Conservation (phyloP, 2,888 invertebrate species). For the Ferdinandea cuprea region DNA sequence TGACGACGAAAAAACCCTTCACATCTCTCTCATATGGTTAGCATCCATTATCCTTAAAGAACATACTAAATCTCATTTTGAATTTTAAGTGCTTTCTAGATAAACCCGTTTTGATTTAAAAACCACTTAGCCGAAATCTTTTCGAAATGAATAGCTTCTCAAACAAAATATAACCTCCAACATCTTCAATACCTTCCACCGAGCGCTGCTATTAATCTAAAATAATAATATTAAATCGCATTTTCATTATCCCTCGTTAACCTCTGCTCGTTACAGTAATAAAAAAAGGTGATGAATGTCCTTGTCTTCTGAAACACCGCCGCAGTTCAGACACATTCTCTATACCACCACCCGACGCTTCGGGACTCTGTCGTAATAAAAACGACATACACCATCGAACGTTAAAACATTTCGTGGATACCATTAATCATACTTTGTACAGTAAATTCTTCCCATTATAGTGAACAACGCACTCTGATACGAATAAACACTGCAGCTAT, state of each 20-base stretch:
- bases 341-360: not conserved
- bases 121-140: constrained; percentile 4
- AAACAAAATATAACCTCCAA: not conserved
- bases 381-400: not conserved
- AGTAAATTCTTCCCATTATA: not conserved
- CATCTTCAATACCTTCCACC: no score
- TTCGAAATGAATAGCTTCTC: not conserved
- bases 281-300: constrained; percentile 16
- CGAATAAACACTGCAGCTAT: constrained; percentile 30
- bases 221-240: not conserved
- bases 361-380: not conserved
- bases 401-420: constrained; percentile 22
- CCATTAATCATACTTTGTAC: constrained; percentile 30
- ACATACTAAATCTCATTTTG: not conserved
- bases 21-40: not conserved
- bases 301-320: not conserved
- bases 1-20: no score
- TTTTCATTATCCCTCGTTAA: constrained; percentile 36
- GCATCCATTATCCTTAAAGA: not conserved
- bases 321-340: constrained; percentile 44
- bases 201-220: no score
- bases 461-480: not conserved
- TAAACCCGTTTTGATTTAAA: not conserved
- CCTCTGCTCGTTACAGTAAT: not conserved
- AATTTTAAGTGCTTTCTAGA: not conserved